phyloP scores from a whole-genome alignment of 2,113 vertebrate genomes.

The Camelus bactrianus region DNA sequence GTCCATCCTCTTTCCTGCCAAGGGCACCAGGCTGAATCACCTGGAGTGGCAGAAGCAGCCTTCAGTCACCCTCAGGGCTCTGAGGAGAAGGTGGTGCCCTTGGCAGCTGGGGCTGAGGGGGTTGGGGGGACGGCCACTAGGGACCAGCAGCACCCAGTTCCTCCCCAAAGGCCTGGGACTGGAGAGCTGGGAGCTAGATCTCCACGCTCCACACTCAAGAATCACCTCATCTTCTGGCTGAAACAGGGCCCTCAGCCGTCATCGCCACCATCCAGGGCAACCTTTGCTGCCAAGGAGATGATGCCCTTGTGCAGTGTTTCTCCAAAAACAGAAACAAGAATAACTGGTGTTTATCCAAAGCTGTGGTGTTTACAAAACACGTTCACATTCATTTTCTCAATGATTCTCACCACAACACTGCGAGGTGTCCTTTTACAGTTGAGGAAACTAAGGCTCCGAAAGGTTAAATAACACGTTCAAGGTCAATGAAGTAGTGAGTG shows the following conservation, averaged over 20 bases:
- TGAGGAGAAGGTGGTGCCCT: too few relatives aligned
- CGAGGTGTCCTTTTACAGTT: not conserved
- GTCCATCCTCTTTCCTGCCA: not conserved
- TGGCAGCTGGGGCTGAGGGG: not conserved
- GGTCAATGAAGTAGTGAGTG: not conserved
- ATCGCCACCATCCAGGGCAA: not conserved
- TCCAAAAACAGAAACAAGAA: constrained; percentile 46
- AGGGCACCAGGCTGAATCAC: not conserved
- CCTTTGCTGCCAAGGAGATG: not conserved
- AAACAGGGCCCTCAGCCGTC: not conserved
- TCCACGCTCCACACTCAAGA: fast-evolving
- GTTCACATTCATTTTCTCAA: not conserved
- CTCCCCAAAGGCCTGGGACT: not conserved
- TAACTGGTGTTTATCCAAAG: not conserved
- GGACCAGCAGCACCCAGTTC: not conserved
- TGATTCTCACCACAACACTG: not conserved
- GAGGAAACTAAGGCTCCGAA: not conserved
- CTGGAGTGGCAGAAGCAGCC: not conserved
- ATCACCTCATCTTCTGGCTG: not conserved
- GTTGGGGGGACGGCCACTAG: too few relatives aligned
- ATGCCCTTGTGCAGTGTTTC: constrained; percentile 30
- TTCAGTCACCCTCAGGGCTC: not conserved
- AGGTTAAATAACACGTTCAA: not conserved
- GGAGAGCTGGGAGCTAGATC: not conserved
- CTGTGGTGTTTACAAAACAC: not conserved